These are phyloP conservation scores for Montipora cactus DNA, from an alignment of 64 coral and sea anemone species.

Conservation along the genomic window DNA sequence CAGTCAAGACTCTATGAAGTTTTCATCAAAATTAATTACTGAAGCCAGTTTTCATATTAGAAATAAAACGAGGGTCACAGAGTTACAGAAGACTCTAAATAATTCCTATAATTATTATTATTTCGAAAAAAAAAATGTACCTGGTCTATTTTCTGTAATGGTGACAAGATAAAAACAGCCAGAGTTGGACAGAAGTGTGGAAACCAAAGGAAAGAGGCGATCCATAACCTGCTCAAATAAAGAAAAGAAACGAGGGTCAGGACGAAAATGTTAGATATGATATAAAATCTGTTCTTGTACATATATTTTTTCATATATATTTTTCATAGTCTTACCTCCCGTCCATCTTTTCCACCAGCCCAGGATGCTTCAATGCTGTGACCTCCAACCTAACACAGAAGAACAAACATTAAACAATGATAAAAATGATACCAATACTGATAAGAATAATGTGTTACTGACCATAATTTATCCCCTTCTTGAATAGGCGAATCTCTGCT, in stretches of 20 bases:
- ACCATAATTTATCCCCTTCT: too few relatives aligned
- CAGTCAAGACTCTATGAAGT: background rate
- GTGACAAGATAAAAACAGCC: slow-evolving; percentile 91
- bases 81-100: too few relatives aligned
- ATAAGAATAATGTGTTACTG: too few relatives aligned
- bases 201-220: slow-evolving; percentile 76
- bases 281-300: too few relatives aligned
- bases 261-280: too few relatives aligned
- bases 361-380: slow-evolving; percentile 87
- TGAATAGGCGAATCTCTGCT: too few relatives aligned
- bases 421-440: background rate
- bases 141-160: slow-evolving; percentile 94
- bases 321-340: slow-evolving; percentile 66
- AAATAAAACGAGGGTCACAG: too few relatives aligned
- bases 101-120: too few relatives aligned
- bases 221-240: slow-evolving; percentile 81
- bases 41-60: too few relatives aligned
- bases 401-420: background rate
- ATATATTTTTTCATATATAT: too few relatives aligned
- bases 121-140: slow-evolving; percentile 1
- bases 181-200: slow-evolving; percentile 75
- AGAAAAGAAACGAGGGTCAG: too few relatives aligned
- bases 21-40: background rate
- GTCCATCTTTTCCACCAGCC: slow-evolving; percentile 88
- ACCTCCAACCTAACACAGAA: slow-evolving; percentile 61